Evolutionary conservation across 2,888 invertebrate genomes (phyloP).

Genomic region (Hirtodrosophila duncani): DNA sequence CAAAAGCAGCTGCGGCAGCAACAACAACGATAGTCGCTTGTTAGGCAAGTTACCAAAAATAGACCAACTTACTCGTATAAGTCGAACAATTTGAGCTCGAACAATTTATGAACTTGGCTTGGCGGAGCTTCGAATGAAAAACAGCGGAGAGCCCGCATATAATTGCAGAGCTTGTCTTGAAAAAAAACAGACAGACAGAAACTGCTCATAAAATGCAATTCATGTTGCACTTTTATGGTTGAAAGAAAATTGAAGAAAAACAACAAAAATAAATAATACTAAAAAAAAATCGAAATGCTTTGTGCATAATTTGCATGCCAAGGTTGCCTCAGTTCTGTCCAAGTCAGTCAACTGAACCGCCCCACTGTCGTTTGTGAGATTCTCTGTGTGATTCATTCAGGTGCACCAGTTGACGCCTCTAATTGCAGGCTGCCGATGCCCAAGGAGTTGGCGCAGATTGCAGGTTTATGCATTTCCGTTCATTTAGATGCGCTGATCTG

Average conservation of each 20-base stretch:
- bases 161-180: conserved; percentile 31
- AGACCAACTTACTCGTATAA: conserved; percentile 47
- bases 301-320: conserved; percentile 34
- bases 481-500: conserved; percentile 24
- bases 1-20: conserved; percentile 17
- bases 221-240: conserved; percentile 51
- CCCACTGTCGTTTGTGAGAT: conserved; percentile 9
- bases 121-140: conserved; percentile 3
- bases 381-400: too few relatives aligned
- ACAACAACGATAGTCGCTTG: conserved; percentile 38
- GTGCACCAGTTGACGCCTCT: conserved; percentile 34
- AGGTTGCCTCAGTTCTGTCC: too few relatives aligned
- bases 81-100: conserved; percentile 44
- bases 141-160: conserved; percentile 20
- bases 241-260: conserved; percentile 1
- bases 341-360: conserved; percentile 2
- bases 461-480: conserved; percentile 32
- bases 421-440: conserved; percentile 21
- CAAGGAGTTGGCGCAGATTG: conserved; percentile 20
- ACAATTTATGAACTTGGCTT: conserved; percentile 35
- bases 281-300: neutral
- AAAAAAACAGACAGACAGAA: conserved; percentile 28
- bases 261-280: conserved; percentile 18
- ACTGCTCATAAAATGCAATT: conserved; percentile 34
- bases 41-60: conserved; percentile 71